phyloP scores from a whole-genome alignment of 2,797 vertebrate species.

The Hapalemur alaotrensis region DNA sequence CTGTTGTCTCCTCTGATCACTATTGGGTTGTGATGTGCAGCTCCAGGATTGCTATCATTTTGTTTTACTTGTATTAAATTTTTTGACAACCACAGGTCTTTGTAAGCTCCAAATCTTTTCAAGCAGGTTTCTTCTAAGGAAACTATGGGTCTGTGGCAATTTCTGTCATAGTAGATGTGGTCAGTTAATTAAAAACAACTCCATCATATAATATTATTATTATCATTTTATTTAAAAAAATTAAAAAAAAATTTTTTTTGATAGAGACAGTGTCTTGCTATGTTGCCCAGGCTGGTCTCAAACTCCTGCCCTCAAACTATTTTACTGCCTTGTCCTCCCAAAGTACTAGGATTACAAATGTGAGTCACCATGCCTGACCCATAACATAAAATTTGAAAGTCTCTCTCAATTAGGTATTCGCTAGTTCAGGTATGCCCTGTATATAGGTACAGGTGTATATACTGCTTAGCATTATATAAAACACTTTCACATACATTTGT shows the following conservation, averaged over 20 bases:
- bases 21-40: neutral
- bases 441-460: neutral
- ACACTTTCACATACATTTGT: neutral
- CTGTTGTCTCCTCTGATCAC: neutral
- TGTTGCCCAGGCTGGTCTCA: neutral
- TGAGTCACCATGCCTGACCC: neutral
- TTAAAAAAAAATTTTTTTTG: neutral
- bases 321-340: neutral
- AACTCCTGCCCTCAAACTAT: neutral
- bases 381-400: neutral
- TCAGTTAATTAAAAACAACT: slow-evolving; percentile 37
- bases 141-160: neutral
- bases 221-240: neutral
- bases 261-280: neutral
- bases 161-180: neutral
- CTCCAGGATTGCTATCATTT: neutral
- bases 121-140: neutral
- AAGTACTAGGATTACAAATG: neutral
- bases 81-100: neutral
- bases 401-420: neutral
- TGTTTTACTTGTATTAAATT: neutral
- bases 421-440: neutral
- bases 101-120: neutral
- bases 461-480: neutral
- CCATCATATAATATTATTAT: neutral